Conservation (phyloP, 2,113 vertebrate species). For the Furnarius figulus region DNA sequence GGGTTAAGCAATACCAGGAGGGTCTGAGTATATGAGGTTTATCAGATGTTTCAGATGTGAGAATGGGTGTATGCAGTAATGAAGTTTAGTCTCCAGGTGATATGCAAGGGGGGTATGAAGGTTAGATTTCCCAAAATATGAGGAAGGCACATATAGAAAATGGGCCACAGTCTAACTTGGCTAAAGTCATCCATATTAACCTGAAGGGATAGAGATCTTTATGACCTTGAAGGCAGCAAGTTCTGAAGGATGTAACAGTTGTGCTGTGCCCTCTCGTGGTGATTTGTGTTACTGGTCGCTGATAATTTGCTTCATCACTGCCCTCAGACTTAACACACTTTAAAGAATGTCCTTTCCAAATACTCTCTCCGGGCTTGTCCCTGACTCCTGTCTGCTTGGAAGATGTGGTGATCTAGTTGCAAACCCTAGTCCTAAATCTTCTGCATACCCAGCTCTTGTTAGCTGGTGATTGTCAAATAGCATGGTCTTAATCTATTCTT, state of each 20-base stretch:
- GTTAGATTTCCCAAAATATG: background rate
- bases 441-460: background rate
- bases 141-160: background rate
- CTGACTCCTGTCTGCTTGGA: background rate
- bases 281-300: background rate
- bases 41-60: accelerated
- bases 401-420: background rate
- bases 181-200: background rate
- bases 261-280: slow-evolving; percentile 3
- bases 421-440: background rate
- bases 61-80: background rate
- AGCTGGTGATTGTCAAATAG: background rate
- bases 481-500: background rate
- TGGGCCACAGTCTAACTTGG: background rate
- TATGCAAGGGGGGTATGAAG: background rate
- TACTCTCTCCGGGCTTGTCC: background rate
- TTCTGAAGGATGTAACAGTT: background rate
- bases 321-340: background rate
- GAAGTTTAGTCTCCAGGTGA: background rate
- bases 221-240: background rate
- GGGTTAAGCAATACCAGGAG: background rate
- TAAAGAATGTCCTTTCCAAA: background rate
- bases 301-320: background rate
- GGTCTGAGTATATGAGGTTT: background rate
- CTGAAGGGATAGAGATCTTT: background rate